Evolutionary conservation across 2,888 invertebrate species (phyloP), one percentile per base, ranked within the genome.

Genomic region (Drosophila mettleri): DNA sequence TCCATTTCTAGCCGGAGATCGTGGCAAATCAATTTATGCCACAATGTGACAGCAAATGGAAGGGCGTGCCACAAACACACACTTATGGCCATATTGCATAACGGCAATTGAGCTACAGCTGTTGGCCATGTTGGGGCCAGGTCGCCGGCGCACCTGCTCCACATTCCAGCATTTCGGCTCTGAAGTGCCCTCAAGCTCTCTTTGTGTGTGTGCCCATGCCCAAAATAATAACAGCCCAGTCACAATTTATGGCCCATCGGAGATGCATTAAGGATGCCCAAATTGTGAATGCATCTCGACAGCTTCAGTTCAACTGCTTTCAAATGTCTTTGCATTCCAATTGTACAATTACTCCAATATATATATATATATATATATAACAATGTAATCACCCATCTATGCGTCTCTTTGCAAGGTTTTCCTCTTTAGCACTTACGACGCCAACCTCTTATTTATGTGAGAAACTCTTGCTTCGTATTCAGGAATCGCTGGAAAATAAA

Each of bases 31-130:
- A 78, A 83, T 86, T 83, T 61, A 70, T 66, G 64, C 59, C 63
- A 62, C 38, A 59, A 66, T 57, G 70, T 74, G 80, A 80, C 78
- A 86, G 84, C 66, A 58, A 59, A 53, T 52, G 38, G 66, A 82
- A 82, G 78, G 82, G 86, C 86, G 84, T 86, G 86, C 71, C 85
- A 48, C n/a, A n/a, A n/a, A n/a, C n/a, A n/a, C n/a, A n/a, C 62
- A 70, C 66, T 62, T 70, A 31, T 52, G 9, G 14, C 6, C 33
- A 10, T 18, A 57, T 76, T 75, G 55, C 72, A 64, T 76, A 75
- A 76, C 48, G 39, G 51, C 77, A 62, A 75, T 76, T 68, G 77
- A 71, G 67, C 51, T 36, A 18, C 24, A 45, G 29, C 33, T 20
- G 14, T 14, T 43, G 39, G 22, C 20, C 55, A 34, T 27, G 57